These are phyloP conservation scores for Myripristis jacobus DNA, from an alignment of 2,797 vertebrate species.

Conservation along the genomic window DNA sequence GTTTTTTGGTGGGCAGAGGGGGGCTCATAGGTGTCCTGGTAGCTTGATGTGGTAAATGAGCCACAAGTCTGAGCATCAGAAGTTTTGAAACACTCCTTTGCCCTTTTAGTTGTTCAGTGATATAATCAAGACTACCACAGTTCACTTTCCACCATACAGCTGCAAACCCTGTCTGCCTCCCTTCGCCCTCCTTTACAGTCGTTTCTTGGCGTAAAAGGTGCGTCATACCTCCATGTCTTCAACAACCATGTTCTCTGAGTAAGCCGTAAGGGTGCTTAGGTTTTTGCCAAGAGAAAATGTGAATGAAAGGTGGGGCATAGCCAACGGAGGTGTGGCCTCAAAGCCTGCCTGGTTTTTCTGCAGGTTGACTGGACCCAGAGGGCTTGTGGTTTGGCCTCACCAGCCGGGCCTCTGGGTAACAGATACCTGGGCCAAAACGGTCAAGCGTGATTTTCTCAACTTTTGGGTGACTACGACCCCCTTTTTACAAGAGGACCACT, in stretches of 20 bases:
- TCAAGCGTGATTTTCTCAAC: conserved; percentile 66
- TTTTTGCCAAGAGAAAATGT: conserved; percentile 66
- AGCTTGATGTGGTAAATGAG: conserved; percentile 39
- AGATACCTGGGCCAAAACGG: conserved; percentile 67
- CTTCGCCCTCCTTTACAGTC: neutral
- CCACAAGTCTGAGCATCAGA: conserved; percentile 10
- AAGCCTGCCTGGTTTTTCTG: conserved; percentile 54
- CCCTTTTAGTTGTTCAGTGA: conserved; percentile 1
- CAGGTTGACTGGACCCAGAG: conserved; percentile 65
- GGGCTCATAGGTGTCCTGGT: conserved; percentile 44
- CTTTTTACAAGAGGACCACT: conserved; percentile 54
- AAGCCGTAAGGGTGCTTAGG: conserved; percentile 16
- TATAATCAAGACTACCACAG: neutral
- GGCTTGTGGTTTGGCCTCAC: conserved; percentile 60
- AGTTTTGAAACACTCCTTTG: conserved; percentile 29
- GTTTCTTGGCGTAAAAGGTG: conserved; percentile 24
- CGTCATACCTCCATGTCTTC: conserved; percentile 7
- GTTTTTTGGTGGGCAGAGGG: conserved; percentile 26
- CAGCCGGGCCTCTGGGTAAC: conserved; percentile 52
- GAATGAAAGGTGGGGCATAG: conserved; percentile 65
- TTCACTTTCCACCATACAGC: neutral
- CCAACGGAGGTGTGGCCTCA: conserved; percentile 42
- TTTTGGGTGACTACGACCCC: conserved; percentile 62
- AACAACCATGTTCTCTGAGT: conserved; percentile 23
- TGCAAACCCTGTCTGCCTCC: neutral